Base-by-base conservation (phyloP, 1,140 invertebrate species). In the Zophobas atratus region DNA sequence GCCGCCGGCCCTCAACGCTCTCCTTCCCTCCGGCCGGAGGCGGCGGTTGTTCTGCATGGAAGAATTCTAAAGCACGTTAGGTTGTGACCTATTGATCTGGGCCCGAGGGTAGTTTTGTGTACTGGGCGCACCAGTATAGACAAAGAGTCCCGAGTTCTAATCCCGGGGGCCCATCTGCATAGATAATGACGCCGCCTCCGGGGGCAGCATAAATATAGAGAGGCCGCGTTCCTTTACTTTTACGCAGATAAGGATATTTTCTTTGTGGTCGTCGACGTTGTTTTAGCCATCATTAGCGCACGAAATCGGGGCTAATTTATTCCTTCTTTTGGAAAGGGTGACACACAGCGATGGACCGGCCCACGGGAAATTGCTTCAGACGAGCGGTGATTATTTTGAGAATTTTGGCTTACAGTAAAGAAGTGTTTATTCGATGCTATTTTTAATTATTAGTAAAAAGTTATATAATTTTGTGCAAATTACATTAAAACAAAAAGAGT, bases 161-260 rank as follows among this genome's bases (percentile, higher is more conserved):
- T 83, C 82, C 82, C 82, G 82, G 77, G 81, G 82, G 82, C 80
- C 81, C 81, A 83, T 83, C 82, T 83, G 82, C 82, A 83, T 83
- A 82, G 82, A 83, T 83, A 83, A 83, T 83, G 80, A 82, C 77
- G 79, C 81, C 77, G 60, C 76, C 77, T 43, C 36, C 38, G 70
- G 77, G 49, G 49, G 63, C 60, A 70, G 71, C 71, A 78, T 78
- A 78, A 78, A 78, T 78, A 74, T 70, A 48, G 35, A 78, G 73
- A 41, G 32, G 48, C 36, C 20, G 32, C 38, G 33, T 53, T 35
- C 41, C 8, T 70, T 60, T 35, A 75, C 55, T 75, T 57, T 77
- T 71, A 48, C 60, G 8, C 34, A 63, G 76, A 77, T 72, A 77
- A 75, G 73, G 46, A 63, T 32, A 55, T 74, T 74, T 74, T 57